These are phyloP conservation scores for Pomatorhinus ruficollis DNA, from an alignment of 2,113 vertebrate genomes.

Conservation along the genomic window DNA sequence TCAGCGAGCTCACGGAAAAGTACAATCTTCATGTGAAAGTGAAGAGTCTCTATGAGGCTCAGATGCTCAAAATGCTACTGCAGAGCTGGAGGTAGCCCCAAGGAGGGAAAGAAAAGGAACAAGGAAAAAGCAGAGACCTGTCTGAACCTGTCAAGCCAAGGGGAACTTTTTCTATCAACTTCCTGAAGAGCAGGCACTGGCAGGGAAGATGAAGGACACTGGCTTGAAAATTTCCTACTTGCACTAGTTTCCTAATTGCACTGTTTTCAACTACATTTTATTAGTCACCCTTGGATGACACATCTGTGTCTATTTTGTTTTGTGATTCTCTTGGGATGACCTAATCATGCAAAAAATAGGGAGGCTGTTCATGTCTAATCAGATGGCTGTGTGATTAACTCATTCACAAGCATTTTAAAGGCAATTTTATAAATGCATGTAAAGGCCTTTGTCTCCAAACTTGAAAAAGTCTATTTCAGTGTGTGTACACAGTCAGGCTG, in stretches of 20 bases:
- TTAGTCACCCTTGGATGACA: constrained; percentile 34
- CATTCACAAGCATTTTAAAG: constrained; percentile 53
- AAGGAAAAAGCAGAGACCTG: neutral
- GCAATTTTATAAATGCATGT: constrained; percentile 60
- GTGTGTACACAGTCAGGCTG: constrained; percentile 34
- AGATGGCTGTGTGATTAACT: constrained; percentile 55
- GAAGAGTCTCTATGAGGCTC: neutral
- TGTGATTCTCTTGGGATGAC: constrained; percentile 40
- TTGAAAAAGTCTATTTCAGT: constrained; percentile 57
- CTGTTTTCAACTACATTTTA: constrained; percentile 24
- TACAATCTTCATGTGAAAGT: neutral
- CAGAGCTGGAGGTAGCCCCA: neutral
- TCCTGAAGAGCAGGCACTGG: neutral
- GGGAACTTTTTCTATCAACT: neutral
- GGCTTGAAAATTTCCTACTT: neutral
- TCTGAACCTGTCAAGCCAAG: neutral
- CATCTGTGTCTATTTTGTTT: constrained; percentile 38
- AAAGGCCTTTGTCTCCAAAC: constrained; percentile 65
- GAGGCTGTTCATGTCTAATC: constrained; percentile 39
- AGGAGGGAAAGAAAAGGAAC: neutral
- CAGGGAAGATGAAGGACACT: neutral
- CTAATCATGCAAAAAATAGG: constrained; percentile 40
- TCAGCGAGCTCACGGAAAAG: neutral
- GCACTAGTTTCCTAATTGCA: neutral
- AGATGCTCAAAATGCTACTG: neutral